These are phyloP conservation scores for human (Homo sapiens) DNA, from an alignment of 2,113 vertebrate species.

Conservation along the genomic window DNA sequence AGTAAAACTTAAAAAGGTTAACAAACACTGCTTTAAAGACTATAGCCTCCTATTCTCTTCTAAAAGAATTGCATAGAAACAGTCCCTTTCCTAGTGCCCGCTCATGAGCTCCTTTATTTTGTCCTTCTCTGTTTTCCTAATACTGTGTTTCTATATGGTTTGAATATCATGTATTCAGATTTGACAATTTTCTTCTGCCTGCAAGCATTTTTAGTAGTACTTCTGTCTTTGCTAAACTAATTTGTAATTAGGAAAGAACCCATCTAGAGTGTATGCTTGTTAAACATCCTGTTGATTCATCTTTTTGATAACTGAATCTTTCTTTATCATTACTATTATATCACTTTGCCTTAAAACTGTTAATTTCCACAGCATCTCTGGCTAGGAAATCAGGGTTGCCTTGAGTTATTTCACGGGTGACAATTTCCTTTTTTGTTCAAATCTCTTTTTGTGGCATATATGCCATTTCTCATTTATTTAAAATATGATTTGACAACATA, in stretches of 20 bases:
- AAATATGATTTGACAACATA: not conserved
- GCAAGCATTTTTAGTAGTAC: not conserved
- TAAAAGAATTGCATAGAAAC: not conserved
- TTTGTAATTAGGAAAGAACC: not conserved
- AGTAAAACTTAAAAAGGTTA: not conserved
- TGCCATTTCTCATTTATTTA: not conserved
- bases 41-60: not conserved
- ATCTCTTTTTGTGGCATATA: not conserved
- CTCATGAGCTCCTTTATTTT: not conserved
- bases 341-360: not conserved
- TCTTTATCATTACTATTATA: not conserved
- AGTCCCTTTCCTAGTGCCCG: too few species aligned
- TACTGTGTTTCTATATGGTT: not conserved
- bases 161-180: not conserved
- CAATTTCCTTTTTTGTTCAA: not conserved
- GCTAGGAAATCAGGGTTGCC: not conserved
- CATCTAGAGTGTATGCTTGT: not conserved
- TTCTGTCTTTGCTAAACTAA: constrained; percentile 35
- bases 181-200: not conserved
- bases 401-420: not conserved
- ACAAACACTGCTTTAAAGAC: not conserved
- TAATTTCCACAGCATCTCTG: not conserved
- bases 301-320: not conserved
- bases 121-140: not conserved
- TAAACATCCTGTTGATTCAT: constrained; percentile 25